Evolutionary conservation across 2,888 invertebrate genomes (phyloP).

Genomic region (Perdita meconis): DNA sequence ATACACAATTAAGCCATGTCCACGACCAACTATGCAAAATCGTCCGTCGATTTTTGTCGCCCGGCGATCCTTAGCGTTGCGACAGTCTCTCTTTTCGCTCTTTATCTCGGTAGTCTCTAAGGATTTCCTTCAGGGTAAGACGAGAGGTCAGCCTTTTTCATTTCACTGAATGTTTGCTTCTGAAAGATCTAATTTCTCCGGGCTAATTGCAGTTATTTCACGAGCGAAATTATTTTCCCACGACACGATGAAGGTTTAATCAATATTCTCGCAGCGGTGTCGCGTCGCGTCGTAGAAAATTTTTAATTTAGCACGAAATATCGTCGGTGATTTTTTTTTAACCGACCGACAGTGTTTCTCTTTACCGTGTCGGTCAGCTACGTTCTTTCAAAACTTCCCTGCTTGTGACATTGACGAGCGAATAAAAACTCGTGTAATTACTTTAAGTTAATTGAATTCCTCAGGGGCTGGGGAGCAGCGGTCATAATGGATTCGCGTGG

Average conservation of each 20-base stretch:
- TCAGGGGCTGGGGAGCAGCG: neutral
- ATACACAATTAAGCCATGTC: constrained; percentile 30
- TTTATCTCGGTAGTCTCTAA: neutral
- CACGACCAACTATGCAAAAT: neutral
- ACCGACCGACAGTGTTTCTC: neutral
- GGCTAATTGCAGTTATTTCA: constrained; percentile 3
- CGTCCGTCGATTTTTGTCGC: no score
- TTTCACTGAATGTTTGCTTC: neutral
- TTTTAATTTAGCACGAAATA: constrained; percentile 3
- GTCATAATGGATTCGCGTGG: constrained; percentile 19
- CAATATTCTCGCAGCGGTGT: neutral
- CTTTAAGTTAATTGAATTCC: constrained; percentile 26
- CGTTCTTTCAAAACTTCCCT: neutral
- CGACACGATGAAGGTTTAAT: constrained; percentile 1
- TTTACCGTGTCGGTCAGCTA: neutral
- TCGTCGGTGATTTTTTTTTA: neutral
- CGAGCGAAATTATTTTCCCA: constrained; percentile 8
- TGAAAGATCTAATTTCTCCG: neutral
- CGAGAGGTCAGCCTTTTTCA: neutral
- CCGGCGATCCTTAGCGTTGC: no score
- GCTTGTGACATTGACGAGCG: neutral
- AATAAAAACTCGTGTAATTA: constrained; percentile 10
- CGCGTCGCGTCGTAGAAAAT: neutral
- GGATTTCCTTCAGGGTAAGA: neutral
- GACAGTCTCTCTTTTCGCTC: no score